Conservation (phyloP, 2,888 invertebrate species). For the Protula sp. region DNA sequence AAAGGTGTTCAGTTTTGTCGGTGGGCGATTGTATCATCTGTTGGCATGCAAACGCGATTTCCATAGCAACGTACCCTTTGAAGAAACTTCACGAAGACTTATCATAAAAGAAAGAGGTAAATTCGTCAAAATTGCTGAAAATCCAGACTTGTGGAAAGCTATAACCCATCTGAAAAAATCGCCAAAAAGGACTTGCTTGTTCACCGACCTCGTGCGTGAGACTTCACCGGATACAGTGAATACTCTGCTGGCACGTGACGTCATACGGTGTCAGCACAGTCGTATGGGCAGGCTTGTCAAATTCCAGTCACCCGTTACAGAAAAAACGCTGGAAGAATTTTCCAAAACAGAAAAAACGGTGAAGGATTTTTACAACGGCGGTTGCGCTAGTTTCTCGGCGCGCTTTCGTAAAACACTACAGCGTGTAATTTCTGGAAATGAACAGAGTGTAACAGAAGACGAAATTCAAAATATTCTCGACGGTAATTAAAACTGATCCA, state of each 20-base stretch:
- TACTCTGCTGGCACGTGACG: conserved; percentile 4
- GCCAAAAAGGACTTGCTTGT: conserved; percentile 1
- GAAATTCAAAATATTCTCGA: too few species aligned
- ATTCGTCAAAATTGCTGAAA: not conserved
- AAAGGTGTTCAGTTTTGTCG: not conserved
- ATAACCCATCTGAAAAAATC: not conserved
- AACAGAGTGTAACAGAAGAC: too few species aligned
- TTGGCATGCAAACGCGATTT: not conserved
- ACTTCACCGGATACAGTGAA: conserved; percentile 9
- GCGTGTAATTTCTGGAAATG: too few species aligned
- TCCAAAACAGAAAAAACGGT: too few species aligned
- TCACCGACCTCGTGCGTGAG: conserved; percentile 11
- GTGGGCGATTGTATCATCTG: not conserved
- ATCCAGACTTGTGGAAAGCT: not conserved
- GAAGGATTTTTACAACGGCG: too few species aligned
- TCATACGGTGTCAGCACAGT: conserved; percentile 10
- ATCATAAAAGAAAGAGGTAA: not conserved
- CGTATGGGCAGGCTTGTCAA: not conserved
- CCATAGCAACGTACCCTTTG: not conserved
- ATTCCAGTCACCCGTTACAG: not conserved
- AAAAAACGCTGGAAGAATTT: too few species aligned
- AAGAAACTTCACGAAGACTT: not conserved
- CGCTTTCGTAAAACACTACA: too few species aligned
- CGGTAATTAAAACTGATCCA: too few species aligned
- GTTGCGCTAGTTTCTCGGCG: too few species aligned